phyloP scores from a whole-genome alignment of 2,113 vertebrate genomes.

The Telmatochromis brichardi region DNA sequence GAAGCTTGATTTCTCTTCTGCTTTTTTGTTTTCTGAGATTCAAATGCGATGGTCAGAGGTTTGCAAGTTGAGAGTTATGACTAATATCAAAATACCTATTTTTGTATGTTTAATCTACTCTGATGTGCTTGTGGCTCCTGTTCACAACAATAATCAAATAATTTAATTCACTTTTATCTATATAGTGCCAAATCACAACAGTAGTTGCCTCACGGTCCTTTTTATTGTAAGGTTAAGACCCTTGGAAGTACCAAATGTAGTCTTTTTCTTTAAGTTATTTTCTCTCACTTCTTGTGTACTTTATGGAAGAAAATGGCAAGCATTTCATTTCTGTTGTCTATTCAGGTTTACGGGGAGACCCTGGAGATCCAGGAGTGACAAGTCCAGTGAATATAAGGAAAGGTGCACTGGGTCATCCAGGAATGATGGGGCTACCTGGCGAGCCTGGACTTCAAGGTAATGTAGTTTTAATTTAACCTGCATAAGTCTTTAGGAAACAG shows the following conservation, averaged over 20 bases:
- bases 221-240: neutral
- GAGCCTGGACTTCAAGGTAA: slow-evolving; percentile 25
- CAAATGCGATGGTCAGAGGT: neutral
- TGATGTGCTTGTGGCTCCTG: neutral
- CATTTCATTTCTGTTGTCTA: neutral
- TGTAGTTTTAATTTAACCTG: neutral
- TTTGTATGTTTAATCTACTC: neutral
- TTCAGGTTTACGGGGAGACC: slow-evolving; percentile 7
- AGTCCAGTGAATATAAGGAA: neutral
- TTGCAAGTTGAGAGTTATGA: neutral
- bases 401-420: slow-evolving; percentile 3
- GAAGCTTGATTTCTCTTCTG: neutral
- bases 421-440: neutral
- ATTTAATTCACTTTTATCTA: neutral
- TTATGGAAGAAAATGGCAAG: neutral
- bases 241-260: neutral
- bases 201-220: neutral
- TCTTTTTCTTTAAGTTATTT: neutral
- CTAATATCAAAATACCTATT: neutral
- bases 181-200: neutral
- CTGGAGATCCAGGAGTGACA: neutral
- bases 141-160: neutral
- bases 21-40: neutral
- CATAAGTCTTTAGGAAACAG: neutral
- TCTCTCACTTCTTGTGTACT: neutral